phyloP scores from a whole-genome alignment of 2,888 invertebrate genomes.

The Alsophila aescularia region DNA sequence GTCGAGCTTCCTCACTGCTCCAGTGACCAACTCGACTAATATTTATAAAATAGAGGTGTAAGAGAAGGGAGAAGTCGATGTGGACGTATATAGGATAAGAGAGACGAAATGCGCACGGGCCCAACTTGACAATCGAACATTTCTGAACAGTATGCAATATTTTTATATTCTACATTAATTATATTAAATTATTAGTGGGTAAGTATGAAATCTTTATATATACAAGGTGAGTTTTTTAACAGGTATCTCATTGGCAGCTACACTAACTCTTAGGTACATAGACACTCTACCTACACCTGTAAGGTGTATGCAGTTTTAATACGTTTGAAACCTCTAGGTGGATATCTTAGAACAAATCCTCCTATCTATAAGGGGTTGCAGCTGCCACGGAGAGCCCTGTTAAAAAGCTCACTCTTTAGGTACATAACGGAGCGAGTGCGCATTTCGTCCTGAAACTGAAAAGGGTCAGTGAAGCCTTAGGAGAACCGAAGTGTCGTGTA shows the following conservation, averaged over 20 bases:
- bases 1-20: not conserved
- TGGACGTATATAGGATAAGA: conserved; percentile 35
- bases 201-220: conserved; percentile 40
- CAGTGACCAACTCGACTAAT: not conserved
- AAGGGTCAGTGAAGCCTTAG: conserved; percentile 64
- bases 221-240: too few relatives aligned
- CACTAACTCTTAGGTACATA: too few relatives aligned
- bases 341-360: too few relatives aligned
- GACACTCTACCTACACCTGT: too few relatives aligned
- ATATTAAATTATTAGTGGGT: conserved; percentile 62
- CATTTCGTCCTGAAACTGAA: conserved; percentile 50
- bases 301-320: too few relatives aligned
- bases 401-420: too few relatives aligned
- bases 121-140: conserved; percentile 23
- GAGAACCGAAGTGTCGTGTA: conserved; percentile 48
- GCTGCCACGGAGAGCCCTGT: too few relatives aligned
- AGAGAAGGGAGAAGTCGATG: conserved; percentile 21
- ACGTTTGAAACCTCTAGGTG: too few relatives aligned
- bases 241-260: too few relatives aligned
- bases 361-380: too few relatives aligned
- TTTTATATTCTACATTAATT: conserved; percentile 66
- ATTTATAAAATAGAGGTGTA: not conserved
- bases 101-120: conserved; percentile 42
- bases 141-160: conserved; percentile 55
- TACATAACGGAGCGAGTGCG: conserved; percentile 43